These are phyloP conservation scores for Planiliza haematocheilus DNA, from an alignment of 2,113 vertebrate genomes.

Conservation along the genomic window DNA sequence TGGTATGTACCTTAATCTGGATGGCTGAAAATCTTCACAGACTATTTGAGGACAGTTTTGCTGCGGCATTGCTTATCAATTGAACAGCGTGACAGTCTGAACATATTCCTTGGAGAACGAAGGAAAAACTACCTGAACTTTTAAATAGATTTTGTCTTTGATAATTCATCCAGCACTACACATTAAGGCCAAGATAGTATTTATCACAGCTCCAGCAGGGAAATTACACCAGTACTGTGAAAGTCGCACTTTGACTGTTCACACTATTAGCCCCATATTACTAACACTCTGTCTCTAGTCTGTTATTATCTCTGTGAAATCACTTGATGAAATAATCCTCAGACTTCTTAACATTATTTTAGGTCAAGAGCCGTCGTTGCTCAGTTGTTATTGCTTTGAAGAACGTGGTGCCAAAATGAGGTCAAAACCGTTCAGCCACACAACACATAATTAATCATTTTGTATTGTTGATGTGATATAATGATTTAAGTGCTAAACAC, in stretches of 20 bases:
- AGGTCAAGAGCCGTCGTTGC: slow-evolving; percentile 38
- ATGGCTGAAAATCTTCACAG: no score
- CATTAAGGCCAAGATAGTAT: background rate
- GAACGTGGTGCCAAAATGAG: slow-evolving; percentile 55
- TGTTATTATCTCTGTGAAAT: slow-evolving; percentile 46
- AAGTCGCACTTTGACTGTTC: slow-evolving; percentile 57
- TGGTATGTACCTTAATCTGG: no score
- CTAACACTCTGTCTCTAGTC: slow-evolving; percentile 31
- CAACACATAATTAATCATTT: slow-evolving; percentile 34
- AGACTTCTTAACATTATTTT: slow-evolving; percentile 34
- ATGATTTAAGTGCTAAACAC: slow-evolving; percentile 50
- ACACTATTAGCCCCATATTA: slow-evolving; percentile 40
- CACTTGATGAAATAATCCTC: slow-evolving; percentile 36
- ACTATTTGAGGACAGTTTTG: slow-evolving; percentile 18
- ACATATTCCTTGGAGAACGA: background rate
- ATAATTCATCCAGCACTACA: slow-evolving; percentile 9
- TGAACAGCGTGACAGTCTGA: slow-evolving; percentile 4
- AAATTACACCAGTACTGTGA: slow-evolving; percentile 45
- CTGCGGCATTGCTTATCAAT: background rate
- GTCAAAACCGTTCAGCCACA: slow-evolving; percentile 43
- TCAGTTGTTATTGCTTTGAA: slow-evolving; percentile 26
- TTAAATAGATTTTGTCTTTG: slow-evolving; percentile 8
- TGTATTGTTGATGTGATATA: slow-evolving; percentile 44
- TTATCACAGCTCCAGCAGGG: slow-evolving; percentile 27
- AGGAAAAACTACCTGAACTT: slow-evolving; percentile 13